Evolutionary conservation across 2,797 vertebrate species (phyloP), one percentile per base, ranked within the genome.

Genomic region (Peromyscus eremicus): DNA sequence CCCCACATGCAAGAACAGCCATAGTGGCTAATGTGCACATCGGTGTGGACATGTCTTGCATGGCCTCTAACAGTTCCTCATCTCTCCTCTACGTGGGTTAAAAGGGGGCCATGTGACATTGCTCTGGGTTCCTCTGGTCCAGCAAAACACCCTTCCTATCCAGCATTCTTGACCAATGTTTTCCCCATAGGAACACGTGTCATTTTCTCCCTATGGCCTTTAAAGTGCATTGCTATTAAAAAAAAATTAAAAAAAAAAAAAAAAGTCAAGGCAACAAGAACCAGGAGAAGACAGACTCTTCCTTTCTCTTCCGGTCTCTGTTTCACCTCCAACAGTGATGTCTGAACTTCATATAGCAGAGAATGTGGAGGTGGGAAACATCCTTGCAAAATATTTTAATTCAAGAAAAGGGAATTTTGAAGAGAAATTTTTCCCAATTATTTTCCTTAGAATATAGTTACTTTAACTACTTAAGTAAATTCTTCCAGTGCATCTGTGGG

Each of bases 371-470:
- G 49, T 49, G 83, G 17, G 23, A n/a, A 49, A 88, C 27, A 60
- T 9, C 16, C 34, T 71, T 4, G 40, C 40, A 57, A 71, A 17
- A 34, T 23, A 25, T 34, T 70, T 91, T 57, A 40, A 27, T 23
- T 73, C n/a, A 75, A 91, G 27, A 84, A 92, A 84, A 86, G 1
- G n/a, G 21, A 66, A 81, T 34, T 89, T 66, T 43, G n/a, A 76
- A 94, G 79, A 57, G 32, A 5, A 92, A 66, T 8, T 27, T 62
- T 75, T 91, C 9, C 29, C 27, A 70, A 62, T 83, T 43, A 64
- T 88, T 66, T 62, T 84, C 43, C 60, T 76, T 12, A 52, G 76
- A 77, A 94, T 68, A 25, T 8, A 71, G 29, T 91, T 66, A 17
- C 49, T 95, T 85, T n/a, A 85, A 91, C 37, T 29, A 32, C 34